Base-by-base conservation (phyloP, 2,113 vertebrate genomes). In the Irena cyanogastra region DNA sequence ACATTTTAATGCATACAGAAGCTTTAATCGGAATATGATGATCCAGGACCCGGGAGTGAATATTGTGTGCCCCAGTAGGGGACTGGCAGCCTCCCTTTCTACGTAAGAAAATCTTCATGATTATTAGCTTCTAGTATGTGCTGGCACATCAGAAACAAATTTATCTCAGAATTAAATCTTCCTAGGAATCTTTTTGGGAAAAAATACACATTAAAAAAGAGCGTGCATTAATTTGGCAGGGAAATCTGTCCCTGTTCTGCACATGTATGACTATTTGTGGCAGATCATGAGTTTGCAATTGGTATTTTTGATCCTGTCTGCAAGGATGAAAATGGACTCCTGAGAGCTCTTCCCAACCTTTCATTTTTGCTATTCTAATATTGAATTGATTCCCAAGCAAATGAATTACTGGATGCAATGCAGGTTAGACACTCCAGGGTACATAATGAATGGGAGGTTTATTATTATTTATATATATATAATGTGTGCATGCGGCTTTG, bases 301-400 rank as follows among this genome's bases (percentile, higher is more conserved):
- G 45, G 45, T 71, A 69, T 61, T 87, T 93, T 89, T 95, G 81
- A 85, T 89, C 49, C 61, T 69, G 49, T 78, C 77, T 91, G 61
- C 49, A 87, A 87, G 74, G 44, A 94, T 79, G 77, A 59, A 94
- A 94, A 97, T 49, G 81, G 77, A 78, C 31, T 82, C 87, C 77
- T 35, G 91, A 96, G 93, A 93, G 77, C 74, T 78, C 74, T 87
- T 84, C 86, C 86, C 93, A 97, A 64, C 83, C 89, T 94, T 87
- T 78, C 47, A 64, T 71, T 93, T 96, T 68, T 76, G n/a, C 41
- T 75, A 19, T 89, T 94, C 84, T 93, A 79, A 77, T 81, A 92
- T 13, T 96, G 94, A 90, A 93, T 60, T 90, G 90, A 83, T 92
- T 93, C 90, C 83, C 88, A 94, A 85, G 83, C 60, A 96, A 96